Evolutionary conservation across 2,113 vertebrate genomes (phyloP), one percentile per base, ranked within the genome.

Genomic region (Mus spicilegus): DNA sequence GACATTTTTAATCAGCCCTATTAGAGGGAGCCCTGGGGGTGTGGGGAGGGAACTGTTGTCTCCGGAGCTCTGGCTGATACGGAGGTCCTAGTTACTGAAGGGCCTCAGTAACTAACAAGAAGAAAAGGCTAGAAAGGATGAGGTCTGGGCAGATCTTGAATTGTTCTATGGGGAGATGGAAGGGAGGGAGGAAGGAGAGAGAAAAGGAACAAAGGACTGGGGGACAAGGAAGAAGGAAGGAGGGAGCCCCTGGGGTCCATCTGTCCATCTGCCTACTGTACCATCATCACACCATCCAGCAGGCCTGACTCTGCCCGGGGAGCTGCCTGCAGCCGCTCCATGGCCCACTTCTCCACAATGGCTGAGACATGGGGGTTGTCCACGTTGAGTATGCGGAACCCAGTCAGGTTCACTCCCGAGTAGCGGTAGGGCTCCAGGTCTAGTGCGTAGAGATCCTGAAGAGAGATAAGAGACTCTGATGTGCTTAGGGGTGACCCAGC

Each of bases 401-500:
- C 99, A 0, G 99, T 99, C 99, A 99, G 99, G 98, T 99, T 99
- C 94, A 99, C 99, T 7, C 99, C 99, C 0, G 99, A 99, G 98
- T 99, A 99, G 97, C 99, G 99, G 36, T 99, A 99, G 19, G 99
- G 99, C 97, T 99, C 99, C 97, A 99, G 98, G 98, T 99, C 99
- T 94, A 99, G 99, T 30, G 99, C 99, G 97, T 99, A 99, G 97
- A 99, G 99, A 98, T 99, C 99, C 99, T 99, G 97, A 84, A 98
- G 97, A 98, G 95, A 98, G 84, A 73, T 1, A 6, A 61, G 96
- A 58, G 54, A 14, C 30, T 8, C 49, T 10, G 0, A 39, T 75
- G 96, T 98, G 72, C 90, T 90, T 61, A 81, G 22, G 13, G 69
- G 72, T 80, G 91, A 39, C 6, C 61, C 8, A 33, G 82, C 20